These are phyloP conservation scores for Lasius platythorax DNA, from an alignment of 2,888 invertebrate species.

Conservation along the genomic window DNA sequence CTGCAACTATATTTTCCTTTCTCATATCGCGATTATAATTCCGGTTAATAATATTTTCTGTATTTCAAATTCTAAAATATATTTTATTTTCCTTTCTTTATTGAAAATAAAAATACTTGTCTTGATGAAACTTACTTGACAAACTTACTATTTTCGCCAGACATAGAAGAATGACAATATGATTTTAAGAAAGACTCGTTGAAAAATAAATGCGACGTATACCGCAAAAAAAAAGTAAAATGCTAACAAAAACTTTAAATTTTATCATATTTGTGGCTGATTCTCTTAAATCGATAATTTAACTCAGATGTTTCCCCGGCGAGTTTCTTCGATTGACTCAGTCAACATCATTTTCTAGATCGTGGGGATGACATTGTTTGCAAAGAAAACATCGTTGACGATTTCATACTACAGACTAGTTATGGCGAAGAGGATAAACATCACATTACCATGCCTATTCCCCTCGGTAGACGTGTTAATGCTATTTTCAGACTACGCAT, in stretches of 20 bases:
- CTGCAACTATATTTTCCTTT: not conserved
- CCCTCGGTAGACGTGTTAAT: conserved; percentile 54
- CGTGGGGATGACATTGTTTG: conserved; percentile 52
- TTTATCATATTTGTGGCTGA: not conserved
- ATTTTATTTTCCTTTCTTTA: not conserved
- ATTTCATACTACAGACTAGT: conserved; percentile 53
- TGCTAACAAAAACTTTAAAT: not conserved
- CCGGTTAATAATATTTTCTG: not conserved
- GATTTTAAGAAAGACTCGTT: not conserved
- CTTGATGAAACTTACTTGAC: not conserved
- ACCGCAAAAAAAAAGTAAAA: not conserved
- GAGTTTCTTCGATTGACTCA: conserved; percentile 32
- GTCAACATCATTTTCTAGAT: conserved; percentile 38
- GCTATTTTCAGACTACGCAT: conserved; percentile 72
- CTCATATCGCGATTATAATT: not conserved
- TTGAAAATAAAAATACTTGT: not conserved
- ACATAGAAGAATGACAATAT: not conserved
- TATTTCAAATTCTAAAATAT: not conserved
- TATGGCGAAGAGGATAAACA: conserved; percentile 65
- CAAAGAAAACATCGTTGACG: conserved; percentile 66
- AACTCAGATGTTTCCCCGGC: not conserved
- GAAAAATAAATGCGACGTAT: not conserved
- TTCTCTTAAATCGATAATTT: conserved; percentile 21
- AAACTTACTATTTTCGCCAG: not conserved
- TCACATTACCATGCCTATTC: conserved; percentile 66